phyloP scores from a whole-genome alignment of 2,888 invertebrate genomes.

The Spodoptera exigua region DNA sequence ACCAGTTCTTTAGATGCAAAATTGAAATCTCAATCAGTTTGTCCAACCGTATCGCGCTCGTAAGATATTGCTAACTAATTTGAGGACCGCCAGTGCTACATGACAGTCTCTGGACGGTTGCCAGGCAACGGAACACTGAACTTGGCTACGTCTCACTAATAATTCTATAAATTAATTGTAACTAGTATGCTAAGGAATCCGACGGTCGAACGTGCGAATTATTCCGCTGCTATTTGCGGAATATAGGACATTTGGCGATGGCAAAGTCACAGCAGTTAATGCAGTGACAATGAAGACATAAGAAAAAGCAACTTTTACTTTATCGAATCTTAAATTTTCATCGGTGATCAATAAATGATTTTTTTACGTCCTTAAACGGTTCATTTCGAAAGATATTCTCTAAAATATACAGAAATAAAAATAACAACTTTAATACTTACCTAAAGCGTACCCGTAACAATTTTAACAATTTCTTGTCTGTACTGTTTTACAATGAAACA shows the following conservation, averaged over 20 bases:
- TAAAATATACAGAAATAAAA: too few relatives aligned
- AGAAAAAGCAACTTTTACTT: too few relatives aligned
- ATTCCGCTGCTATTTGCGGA: constrained; percentile 22
- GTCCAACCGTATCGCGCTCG: constrained; percentile 40
- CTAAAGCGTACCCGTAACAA: too few relatives aligned
- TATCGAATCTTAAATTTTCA: too few relatives aligned
- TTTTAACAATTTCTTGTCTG: too few relatives aligned
- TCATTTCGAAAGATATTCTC: too few relatives aligned
- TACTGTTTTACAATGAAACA: too few relatives aligned
- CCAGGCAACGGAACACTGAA: constrained; percentile 58
- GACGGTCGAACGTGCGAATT: constrained; percentile 25
- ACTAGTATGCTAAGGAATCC: constrained; percentile 54
- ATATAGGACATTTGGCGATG: constrained; percentile 3
- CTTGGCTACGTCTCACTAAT: constrained; percentile 50
- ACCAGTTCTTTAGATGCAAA: constrained; percentile 5
- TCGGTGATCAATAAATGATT: too few relatives aligned
- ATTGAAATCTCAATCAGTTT: constrained; percentile 34
- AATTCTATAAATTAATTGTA: constrained; percentile 57
- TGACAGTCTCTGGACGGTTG: constrained; percentile 46
- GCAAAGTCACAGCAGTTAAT: too few relatives aligned
- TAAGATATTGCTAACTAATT: constrained; percentile 56
- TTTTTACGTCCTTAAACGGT: too few relatives aligned
- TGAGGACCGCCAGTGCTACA: constrained; percentile 56
- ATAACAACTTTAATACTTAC: too few relatives aligned
- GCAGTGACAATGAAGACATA: too few relatives aligned